Percentiles rank a stretch among this genome's conserved stretches.
Evolutionary conservation across 2,888 invertebrate genomes (phyloP).

Genomic region (Eledona agricola): DNA sequence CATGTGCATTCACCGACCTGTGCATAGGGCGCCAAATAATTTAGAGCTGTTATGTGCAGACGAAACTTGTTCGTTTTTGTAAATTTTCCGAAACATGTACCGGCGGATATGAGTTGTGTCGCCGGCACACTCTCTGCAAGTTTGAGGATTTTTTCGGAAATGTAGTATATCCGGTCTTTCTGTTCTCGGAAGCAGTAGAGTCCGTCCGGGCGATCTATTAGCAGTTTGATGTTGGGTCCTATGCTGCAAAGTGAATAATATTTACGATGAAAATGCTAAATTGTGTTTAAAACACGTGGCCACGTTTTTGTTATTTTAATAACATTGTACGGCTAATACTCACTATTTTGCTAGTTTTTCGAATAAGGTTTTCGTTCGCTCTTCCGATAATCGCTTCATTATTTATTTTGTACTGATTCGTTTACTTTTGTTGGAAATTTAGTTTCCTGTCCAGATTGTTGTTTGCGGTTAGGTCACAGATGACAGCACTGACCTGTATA

Average conservation of each 20-base stretch:
- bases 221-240: constrained; percentile 91
- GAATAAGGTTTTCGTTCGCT: constrained; percentile 85
- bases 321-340: constrained; percentile 64
- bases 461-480: no score
- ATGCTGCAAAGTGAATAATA: constrained; percentile 72
- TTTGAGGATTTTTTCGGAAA: constrained; percentile 81
- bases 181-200: constrained; percentile 95
- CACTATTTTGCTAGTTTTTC: constrained; percentile 95
- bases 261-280: not conserved
- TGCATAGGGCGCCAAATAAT: constrained; percentile 95
- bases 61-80: constrained; percentile 91
- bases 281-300: constrained; percentile 4
- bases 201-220: constrained; percentile 97
- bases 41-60: constrained; percentile 93
- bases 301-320: constrained; percentile 8
- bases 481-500: no score
- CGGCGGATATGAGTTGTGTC: constrained; percentile 80
- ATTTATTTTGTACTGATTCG: no score
- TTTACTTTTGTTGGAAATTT: no score
- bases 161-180: constrained; percentile 92
- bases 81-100: constrained; percentile 98
- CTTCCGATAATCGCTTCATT: constrained; percentile 91
- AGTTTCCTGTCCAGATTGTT: no score
- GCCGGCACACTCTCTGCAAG: constrained; percentile 79
- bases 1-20: constrained; percentile 71